These are phyloP conservation scores for Diachasma alloeum DNA, from an alignment of 1,140 invertebrate genomes.

Conservation along the genomic window DNA sequence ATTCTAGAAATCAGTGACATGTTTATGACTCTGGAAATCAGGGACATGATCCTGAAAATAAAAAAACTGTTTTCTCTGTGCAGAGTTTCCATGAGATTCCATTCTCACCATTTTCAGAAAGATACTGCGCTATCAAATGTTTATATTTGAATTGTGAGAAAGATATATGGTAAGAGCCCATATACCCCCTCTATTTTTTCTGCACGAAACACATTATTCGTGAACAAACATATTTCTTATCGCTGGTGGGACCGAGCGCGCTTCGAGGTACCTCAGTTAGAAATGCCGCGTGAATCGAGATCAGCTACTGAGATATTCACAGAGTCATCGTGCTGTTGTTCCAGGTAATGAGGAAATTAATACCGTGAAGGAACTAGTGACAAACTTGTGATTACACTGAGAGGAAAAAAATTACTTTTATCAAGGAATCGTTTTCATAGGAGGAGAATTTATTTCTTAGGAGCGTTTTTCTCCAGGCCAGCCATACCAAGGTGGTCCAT, in stretches of 20 bases:
- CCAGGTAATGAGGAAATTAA: not conserved
- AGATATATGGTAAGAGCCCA: not conserved
- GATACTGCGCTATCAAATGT: not conserved
- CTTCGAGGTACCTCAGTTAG: not conserved
- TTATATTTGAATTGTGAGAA: not conserved
- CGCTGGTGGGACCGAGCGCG: not conserved
- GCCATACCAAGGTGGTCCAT: no score
- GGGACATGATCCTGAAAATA: no score
- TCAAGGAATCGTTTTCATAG: no score
- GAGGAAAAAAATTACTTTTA: no score
- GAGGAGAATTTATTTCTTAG: no score
- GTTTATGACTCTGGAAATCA: no score
- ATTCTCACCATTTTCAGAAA: not conserved
- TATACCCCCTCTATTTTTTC: not conserved
- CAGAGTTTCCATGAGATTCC: not conserved
- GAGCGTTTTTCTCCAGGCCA: no score
- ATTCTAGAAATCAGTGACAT: no score
- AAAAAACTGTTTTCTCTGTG: no score
- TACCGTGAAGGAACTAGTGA: not conserved
- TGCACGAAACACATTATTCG: not conserved
- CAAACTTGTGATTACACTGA: not conserved
- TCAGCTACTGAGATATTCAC: not conserved
- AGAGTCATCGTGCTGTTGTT: not conserved
- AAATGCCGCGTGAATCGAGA: not conserved
- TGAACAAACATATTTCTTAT: slow-evolving; percentile 12